Conservation (phyloP, 2,797 vertebrate species). For the Ciconia nigra region DNA sequence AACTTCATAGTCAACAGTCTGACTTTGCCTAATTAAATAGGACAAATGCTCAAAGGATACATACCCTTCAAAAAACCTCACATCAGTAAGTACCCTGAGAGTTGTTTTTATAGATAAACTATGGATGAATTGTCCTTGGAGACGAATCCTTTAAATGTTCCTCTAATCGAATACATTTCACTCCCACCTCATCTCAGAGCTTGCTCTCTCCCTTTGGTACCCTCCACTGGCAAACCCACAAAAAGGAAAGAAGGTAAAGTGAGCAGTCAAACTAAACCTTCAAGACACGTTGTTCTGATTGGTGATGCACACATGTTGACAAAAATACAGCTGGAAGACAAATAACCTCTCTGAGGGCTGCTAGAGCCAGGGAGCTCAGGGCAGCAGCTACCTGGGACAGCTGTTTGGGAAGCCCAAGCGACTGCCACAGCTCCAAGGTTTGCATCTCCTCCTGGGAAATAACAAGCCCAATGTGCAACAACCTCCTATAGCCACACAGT, state of each 20-base stretch:
- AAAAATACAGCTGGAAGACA: background rate
- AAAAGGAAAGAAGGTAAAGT: background rate
- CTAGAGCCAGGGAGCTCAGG: accelerated
- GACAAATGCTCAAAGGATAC: background rate
- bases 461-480: background rate
- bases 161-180: background rate
- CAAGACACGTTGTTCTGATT: background rate
- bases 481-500: background rate
- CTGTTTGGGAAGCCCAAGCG: background rate
- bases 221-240: background rate
- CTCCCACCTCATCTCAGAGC: background rate
- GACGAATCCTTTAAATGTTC: background rate
- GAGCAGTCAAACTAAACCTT: background rate
- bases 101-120: background rate
- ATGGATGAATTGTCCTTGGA: background rate
- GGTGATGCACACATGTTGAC: background rate
- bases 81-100: background rate
- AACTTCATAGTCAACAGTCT: background rate
- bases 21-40: background rate
- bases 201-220: background rate
- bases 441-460: background rate
- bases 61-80: background rate
- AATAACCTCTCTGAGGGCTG: background rate
- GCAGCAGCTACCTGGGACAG: background rate
- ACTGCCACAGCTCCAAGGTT: background rate